Percentiles rank a stretch among this genome's conserved stretches.
Evolutionary conservation across 2,888 invertebrate species (phyloP).

Genomic region (Pristionchus exspectatus): DNA sequence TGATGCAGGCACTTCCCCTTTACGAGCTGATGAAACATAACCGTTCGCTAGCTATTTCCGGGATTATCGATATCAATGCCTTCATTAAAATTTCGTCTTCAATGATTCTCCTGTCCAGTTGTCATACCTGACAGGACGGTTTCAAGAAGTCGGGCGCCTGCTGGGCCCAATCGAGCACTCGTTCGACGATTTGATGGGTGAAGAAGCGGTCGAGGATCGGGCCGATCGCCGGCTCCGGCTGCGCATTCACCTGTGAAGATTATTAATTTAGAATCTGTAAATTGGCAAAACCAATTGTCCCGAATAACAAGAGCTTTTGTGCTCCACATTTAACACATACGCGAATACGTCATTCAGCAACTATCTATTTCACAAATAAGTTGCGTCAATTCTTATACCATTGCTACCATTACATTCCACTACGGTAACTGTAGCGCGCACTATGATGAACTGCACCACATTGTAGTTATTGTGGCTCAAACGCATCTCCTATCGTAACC

Average conservation of each 20-base stretch:
- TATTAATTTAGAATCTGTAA: too few species aligned
- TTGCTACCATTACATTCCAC: too few species aligned
- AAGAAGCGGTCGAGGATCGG: conserved; percentile 76
- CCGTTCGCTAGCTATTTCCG: not conserved
- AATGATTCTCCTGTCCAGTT: too few species aligned
- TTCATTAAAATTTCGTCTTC: too few species aligned
- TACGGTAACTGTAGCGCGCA: too few species aligned
- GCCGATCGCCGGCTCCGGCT: conserved; percentile 75
- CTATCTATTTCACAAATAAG: too few species aligned
- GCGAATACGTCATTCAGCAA: not conserved
- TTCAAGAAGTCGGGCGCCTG: conserved; percentile 65
- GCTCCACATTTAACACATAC: not conserved
- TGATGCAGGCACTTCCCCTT: too few species aligned
- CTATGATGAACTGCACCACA: too few species aligned
- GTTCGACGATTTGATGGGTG: conserved; percentile 72
- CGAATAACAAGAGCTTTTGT: too few species aligned
- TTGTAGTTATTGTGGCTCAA: too few species aligned
- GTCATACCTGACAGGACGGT: conserved; percentile 71
- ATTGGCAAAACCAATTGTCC: too few species aligned
- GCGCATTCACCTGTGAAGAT: conserved; percentile 68
- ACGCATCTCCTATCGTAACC: not conserved
- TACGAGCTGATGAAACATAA: not conserved
- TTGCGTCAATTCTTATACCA: too few species aligned
- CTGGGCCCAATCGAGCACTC: conserved; percentile 71
- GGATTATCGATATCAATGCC: not conserved